Percentiles rank a stretch among this genome's conserved stretches.
Conservation (phyloP, 2,113 vertebrate species). For the Columbina picui region DNA sequence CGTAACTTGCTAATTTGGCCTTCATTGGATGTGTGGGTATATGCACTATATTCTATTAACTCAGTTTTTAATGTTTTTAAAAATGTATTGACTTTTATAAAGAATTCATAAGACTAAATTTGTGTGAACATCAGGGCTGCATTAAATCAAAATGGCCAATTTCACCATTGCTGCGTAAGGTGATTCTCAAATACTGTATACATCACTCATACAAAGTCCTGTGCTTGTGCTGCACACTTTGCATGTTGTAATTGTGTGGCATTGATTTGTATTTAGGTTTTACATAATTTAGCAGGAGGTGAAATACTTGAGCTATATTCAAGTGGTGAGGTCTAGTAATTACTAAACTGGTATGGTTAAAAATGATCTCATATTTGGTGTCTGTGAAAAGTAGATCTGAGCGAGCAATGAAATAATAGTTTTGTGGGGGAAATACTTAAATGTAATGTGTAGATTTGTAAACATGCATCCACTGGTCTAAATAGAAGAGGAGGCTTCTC, state of each 20-base stretch:
- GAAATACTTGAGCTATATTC: constrained; percentile 45
- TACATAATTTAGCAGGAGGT: not conserved
- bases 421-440: not conserved
- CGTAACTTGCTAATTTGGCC: not conserved
- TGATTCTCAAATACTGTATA: constrained; percentile 59
- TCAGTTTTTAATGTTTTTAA: not conserved
- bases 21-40: not conserved
- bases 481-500: not conserved
- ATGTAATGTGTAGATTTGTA: not conserved
- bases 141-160: not conserved
- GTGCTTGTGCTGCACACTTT: not conserved
- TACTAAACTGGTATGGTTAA: not conserved
- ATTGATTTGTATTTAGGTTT: not conserved
- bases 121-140: not conserved
- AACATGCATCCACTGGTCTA: not conserved
- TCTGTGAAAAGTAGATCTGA: not conserved
- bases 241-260: constrained; percentile 40
- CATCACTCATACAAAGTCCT: not conserved
- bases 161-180: constrained; percentile 63
- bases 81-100: not conserved
- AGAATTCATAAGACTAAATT: not conserved
- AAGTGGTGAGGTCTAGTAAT: constrained; percentile 39
- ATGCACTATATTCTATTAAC: not conserved
- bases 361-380: not conserved
- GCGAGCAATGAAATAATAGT: not conserved